Percentiles rank a stretch among this genome's conserved stretches.
Evolutionary conservation across 2,797 vertebrate species (phyloP).

Genomic region (Neosilurus hyrtlii): DNA sequence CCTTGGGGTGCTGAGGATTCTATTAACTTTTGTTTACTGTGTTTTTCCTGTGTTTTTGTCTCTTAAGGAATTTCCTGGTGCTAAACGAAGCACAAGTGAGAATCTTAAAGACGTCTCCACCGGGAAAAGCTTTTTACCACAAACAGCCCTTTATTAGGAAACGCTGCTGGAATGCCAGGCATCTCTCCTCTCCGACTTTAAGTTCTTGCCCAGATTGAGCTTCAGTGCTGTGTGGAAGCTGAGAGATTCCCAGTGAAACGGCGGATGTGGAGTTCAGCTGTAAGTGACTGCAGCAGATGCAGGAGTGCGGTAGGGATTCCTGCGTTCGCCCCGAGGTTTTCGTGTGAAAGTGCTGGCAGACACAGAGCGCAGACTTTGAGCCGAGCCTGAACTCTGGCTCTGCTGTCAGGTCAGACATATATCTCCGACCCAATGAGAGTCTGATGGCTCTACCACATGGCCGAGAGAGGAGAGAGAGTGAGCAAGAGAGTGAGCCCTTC

Average conservation of each 20-base stretch:
- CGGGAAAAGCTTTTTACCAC: neutral
- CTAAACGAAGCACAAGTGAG: neutral
- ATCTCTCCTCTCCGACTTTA: neutral
- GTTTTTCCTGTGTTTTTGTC: neutral
- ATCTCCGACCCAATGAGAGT: slow-evolving; percentile 64
- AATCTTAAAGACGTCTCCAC: neutral
- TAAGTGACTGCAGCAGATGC: slow-evolving; percentile 55
- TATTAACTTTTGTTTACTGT: neutral
- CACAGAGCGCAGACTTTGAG: slow-evolving; percentile 41
- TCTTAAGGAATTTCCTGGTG: neutral
- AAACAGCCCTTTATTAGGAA: slow-evolving; percentile 12
- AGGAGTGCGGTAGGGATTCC: slow-evolving; percentile 27
- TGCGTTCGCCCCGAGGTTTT: slow-evolving; percentile 52
- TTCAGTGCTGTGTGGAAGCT: neutral
- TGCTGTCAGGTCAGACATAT: slow-evolving; percentile 65
- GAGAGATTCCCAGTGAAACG: neutral
- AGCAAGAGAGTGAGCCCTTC: slow-evolving; percentile 18
- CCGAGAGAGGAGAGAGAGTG: neutral
- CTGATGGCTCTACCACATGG: slow-evolving; percentile 71
- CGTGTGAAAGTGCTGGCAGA: slow-evolving; percentile 53
- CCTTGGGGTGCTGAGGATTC: too few relatives aligned
- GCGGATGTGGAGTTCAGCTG: slow-evolving; percentile 19
- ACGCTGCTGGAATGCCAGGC: slow-evolving; percentile 27
- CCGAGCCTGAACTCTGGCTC: slow-evolving; percentile 70
- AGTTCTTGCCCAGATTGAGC: slow-evolving; percentile 27